Percentiles rank a stretch among this genome's conserved stretches.
Evolutionary conservation across 2,888 invertebrate genomes (phyloP).

Genomic region (Nomada ruficornis): DNA sequence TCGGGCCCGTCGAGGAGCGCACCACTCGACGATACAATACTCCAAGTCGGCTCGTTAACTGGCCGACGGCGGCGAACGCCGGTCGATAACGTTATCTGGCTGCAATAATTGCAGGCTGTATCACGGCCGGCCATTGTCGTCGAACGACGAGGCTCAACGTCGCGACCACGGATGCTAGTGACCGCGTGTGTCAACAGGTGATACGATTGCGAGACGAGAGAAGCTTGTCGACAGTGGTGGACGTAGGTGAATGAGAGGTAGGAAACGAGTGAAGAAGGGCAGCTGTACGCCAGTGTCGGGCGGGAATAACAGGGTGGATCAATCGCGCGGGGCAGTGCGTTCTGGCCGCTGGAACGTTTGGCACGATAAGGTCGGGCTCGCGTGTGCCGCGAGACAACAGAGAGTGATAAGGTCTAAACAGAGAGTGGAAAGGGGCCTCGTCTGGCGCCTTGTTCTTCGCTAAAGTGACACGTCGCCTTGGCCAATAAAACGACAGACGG

Average conservation of each 20-base stretch:
- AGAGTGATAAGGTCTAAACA: conserved; percentile 24
- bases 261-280: background rate
- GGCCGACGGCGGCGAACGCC: conserved; percentile 38
- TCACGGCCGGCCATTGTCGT: conserved; percentile 33
- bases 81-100: conserved; percentile 58
- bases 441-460: conserved; percentile 61
- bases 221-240: conserved; percentile 1
- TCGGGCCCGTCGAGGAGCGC: background rate
- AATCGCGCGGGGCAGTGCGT: background rate
- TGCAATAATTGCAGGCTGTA: conserved; percentile 36
- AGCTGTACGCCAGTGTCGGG: background rate
- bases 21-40: conserved; percentile 4
- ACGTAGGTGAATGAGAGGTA: conserved; percentile 9
- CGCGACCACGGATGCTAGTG: background rate
- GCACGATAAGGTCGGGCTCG: conserved; percentile 40
- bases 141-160: background rate
- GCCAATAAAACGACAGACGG: conserved; percentile 58
- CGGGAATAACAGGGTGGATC: background rate
- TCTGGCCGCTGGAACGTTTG: background rate
- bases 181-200: conserved; percentile 53
- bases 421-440: conserved; percentile 47
- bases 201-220: conserved; percentile 15
- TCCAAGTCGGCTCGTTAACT: conserved; percentile 34
- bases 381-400: conserved; percentile 29
- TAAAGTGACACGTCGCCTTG: conserved; percentile 58